A percentile compares a stretch with the other conserved stretches of the same genome.
These are phyloP conservation scores for Haemorhous mexicanus DNA, from an alignment of 2,113 vertebrate species.

Conservation along the genomic window DNA sequence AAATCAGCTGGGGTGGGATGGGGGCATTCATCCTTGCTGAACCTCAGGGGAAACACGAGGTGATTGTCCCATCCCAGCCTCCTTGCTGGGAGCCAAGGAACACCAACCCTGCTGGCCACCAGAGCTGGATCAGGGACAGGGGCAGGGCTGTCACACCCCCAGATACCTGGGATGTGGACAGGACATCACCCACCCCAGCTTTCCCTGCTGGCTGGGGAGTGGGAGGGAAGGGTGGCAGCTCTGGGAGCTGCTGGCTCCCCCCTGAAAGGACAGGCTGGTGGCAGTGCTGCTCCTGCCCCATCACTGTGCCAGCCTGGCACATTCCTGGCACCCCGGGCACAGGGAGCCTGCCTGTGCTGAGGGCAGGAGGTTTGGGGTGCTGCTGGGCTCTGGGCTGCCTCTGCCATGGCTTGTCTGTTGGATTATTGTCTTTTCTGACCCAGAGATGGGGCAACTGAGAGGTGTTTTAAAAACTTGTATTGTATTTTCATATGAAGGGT, in stretches of 20 bases:
- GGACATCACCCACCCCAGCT: background rate
- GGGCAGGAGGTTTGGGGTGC: background rate
- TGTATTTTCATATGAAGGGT: background rate
- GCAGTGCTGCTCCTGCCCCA: background rate
- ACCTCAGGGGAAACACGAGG: background rate
- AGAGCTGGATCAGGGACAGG: background rate
- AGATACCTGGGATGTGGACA: rapidly evolving
- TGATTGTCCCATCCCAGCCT: background rate
- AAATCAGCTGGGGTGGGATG: background rate
- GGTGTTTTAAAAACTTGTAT: background rate
- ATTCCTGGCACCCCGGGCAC: rapidly evolving
- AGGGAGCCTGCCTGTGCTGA: background rate
- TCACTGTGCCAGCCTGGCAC: rapidly evolving
- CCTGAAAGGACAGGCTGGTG: background rate
- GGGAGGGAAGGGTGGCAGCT: background rate
- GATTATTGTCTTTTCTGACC: background rate
- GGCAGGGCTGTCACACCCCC: background rate
- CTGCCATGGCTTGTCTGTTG: background rate
- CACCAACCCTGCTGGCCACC: background rate
- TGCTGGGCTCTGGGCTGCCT: background rate
- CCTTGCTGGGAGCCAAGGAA: background rate
- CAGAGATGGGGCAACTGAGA: background rate
- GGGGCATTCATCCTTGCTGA: background rate
- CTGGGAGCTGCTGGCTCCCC: background rate
- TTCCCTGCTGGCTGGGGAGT: background rate